Conservation (phyloP, 2,797 vertebrate genomes). For the Anabacerthia variegaticeps region DNA sequence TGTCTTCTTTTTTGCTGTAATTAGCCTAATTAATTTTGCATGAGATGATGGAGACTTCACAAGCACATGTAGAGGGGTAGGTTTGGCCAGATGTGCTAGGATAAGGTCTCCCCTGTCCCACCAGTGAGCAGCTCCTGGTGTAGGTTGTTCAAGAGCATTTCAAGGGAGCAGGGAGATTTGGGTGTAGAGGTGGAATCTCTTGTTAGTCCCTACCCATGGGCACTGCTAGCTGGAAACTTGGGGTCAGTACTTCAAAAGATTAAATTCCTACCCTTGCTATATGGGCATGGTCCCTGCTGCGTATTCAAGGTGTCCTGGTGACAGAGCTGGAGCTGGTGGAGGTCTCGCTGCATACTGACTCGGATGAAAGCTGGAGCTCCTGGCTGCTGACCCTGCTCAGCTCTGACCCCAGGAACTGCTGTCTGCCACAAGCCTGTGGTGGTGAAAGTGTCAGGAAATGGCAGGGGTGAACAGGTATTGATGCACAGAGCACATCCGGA, state of each 20-base stretch:
- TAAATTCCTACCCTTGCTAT: background rate
- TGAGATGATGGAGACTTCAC: background rate
- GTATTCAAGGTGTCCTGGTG: background rate
- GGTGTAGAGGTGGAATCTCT: background rate
- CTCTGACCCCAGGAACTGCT: background rate
- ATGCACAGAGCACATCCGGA: background rate
- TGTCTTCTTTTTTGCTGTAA: background rate
- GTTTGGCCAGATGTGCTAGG: background rate
- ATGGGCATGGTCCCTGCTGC: background rate
- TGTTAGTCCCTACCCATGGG: background rate
- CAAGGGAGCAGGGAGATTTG: background rate
- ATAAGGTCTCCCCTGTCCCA: background rate
- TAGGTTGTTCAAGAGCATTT: background rate
- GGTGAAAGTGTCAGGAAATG: background rate
- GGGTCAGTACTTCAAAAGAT: background rate
- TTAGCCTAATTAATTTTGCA: slow-evolving; percentile 23
- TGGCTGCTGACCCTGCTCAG: background rate
- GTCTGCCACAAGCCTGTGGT: rapidly evolving
- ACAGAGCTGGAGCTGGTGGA: background rate
- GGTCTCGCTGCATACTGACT: background rate
- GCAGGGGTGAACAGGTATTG: background rate
- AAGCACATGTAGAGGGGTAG: background rate
- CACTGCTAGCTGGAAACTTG: background rate
- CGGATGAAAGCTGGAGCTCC: background rate
- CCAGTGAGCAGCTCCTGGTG: background rate